Base-by-base conservation (phyloP, 1,140 invertebrate species). In the Cryptotermes secundus region DNA sequence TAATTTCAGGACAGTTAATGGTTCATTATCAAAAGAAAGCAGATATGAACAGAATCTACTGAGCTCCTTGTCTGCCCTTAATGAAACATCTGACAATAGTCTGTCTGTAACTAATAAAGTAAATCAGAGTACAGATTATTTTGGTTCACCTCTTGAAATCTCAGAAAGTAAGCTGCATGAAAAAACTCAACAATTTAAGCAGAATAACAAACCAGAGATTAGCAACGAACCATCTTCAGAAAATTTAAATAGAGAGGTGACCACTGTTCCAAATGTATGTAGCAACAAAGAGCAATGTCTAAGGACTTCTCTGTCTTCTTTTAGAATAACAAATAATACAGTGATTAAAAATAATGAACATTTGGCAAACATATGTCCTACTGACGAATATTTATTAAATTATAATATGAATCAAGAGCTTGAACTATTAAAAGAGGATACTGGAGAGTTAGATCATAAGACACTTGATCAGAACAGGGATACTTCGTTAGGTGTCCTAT, bases 111-210 rank as follows among this genome's bases (percentile, higher is more conserved):
- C 59, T 72, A n/a, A 31, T 31, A 14, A 72, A 72, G 16, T 49
- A n/a, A 31, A 31, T 31, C 59, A 10, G 26, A 72, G 26, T 72
- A 72, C 31, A 31, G 59, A 72, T n/a, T 72, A 72, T 72, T 72
- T 72, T n/a, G 26, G n/a, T 72, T 72, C 59, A 9, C n/a, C n/a
- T n/a, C 26, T 72, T 72, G 59, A 72, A 72, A 72, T 72, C n/a
- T 72, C 59, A 72, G 59, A 72, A 26, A 72, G 59, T 72, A 72
- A 72, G 59, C 26, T 72, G n/a, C 59, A 72, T 72, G 59, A 72
- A 72, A n/a, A 72, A 72, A 72, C 59, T n/a, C 59, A 72, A 3
- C 4, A 31, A 2, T 31, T 72, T 72, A 31, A 72, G 31, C 26
- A 72, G 7, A 72, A n/a, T 16, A 72, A 26, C 14, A 72, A 72